Evolutionary conservation across 2,888 invertebrate species (phyloP), one percentile per base, ranked within the genome.

Genomic region (Conops quadrifasciatus): DNA sequence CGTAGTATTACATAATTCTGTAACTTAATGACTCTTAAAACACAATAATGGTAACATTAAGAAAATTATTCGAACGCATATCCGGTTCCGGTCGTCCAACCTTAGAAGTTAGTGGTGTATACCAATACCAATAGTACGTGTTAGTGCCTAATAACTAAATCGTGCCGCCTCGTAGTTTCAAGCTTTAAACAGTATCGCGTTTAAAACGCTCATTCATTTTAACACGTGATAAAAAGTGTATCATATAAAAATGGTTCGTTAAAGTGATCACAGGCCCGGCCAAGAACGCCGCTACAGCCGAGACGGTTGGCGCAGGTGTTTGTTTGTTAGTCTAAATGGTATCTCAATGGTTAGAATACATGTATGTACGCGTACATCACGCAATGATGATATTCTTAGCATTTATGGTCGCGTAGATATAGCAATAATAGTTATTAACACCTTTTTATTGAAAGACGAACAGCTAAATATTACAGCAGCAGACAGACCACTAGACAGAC

Each of bases 61-160:
- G 65, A 65, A 65, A 65, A 51, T 28, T 30, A 65, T 30, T 65
- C 65, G 28, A 49, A 65, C 65, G 51, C 51, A 56, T 53, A 56
- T 36, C 56, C 66, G 66, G 21, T 36, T 67, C 66, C 56, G 56
- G 30, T 53, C 28, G 49, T n/a, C 21, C 51, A 24, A 9, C 19
- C 21, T 43, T n/a, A 19, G 43, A 36, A n/a, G 24, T 58, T 21
- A 15, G 19, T 43, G n/a, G n/a, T n/a, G n/a, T 43, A 51, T 9
- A 64, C 15, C 53, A 1, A 5, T 19, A 9, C n/a, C 19, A 21
- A 3, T 26, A 13, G 56, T 36, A 36, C 66, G 36, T 66, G 53
- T 56, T 56, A n/a, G n/a, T n/a, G n/a, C 13, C 53, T 36, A 56
- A 56, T 66, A 53, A 65, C 65, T 65, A 28, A 65, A 65, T 53